Base-by-base conservation (phyloP, 2,797 vertebrate species). In the Coccyzus lansbergi region DNA sequence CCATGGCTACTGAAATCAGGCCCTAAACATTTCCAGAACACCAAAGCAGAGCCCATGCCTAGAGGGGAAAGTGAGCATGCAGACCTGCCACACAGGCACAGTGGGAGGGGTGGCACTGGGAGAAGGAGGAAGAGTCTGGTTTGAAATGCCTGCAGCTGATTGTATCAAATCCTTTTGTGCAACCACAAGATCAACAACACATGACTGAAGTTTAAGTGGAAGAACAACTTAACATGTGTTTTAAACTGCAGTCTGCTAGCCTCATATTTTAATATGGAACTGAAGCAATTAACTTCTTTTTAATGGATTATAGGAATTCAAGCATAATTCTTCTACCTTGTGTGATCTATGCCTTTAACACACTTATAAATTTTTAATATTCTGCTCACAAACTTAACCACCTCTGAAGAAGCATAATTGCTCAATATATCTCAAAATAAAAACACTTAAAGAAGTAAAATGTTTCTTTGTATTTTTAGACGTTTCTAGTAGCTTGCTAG, bases 261-360 rank as follows among this genome's bases (percentile, higher is more conserved):
- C 64, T 92, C 18, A 3, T 70, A 83, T 93, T 92, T 93, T 89
- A 91, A 86, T 52, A 92, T 4, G 22, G 94, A 95, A 68, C 71
- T 70, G 85, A 90, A 95, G 52, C 82, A 70, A 94, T 91, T 93
- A 89, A 65, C 52, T 71, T 82, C 42, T n/a, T 89, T 94, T 88
- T 89, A 93, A 93, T 76, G 76, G 91, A 94, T 94, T 94, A 76
- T 16, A 90, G 68, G 88, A 97, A 87, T 49, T 80, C 78, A 62
- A 90, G 83, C 77, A 92, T 81, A 89, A 75, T 90, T 79, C 81
- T 93, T 95, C 88, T 68, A 81, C 64, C 82, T 82, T 78, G 49
- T 60, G 85, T 93, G 91, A 96, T 97, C 95, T 95, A 95, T 96
- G 95, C 82, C 79, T 86, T 93, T 95, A 96, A 94, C 93, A 92